These are phyloP conservation scores for Acropora yongei DNA, from an alignment of 64 coral and sea anemone genomes.

Conservation along the genomic window DNA sequence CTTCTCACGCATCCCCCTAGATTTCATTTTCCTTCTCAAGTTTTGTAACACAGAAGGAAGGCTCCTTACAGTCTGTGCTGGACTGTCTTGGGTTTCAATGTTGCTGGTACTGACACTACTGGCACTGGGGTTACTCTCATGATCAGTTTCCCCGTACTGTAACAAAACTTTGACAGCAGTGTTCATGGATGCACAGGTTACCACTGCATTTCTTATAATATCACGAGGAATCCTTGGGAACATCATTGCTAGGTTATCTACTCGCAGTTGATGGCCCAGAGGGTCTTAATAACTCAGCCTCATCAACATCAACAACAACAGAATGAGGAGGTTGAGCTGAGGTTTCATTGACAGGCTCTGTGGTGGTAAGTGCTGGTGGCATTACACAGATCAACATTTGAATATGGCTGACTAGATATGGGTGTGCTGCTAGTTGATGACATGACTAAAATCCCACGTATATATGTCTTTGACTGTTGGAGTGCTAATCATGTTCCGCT, in stretches of 20 bases:
- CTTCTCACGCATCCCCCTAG: conserved; percentile 56
- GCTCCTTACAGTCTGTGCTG: conserved; percentile 9
- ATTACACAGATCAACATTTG: conserved; percentile 16
- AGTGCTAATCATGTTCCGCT: conserved; percentile 53
- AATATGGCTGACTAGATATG: not conserved
- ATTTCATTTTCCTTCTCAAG: conserved; percentile 50
- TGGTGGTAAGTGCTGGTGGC: not conserved
- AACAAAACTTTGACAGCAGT: conserved; percentile 61
- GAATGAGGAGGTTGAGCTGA: conserved; percentile 11
- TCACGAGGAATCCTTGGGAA: conserved; percentile 56
- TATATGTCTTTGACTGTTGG: conserved; percentile 58
- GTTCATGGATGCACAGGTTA: conserved; percentile 43
- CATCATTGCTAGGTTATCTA: conserved; percentile 51
- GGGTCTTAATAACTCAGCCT: conserved; percentile 41
- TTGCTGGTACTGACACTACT: conserved; percentile 26
- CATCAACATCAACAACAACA: conserved; percentile 31
- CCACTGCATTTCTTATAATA: conserved; percentile 63
- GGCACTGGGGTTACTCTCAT: conserved; percentile 30
- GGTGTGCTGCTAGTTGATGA: conserved; percentile 15
- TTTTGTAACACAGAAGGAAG: conserved; percentile 38
- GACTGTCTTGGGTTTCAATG: conserved; percentile 21
- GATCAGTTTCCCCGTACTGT: not conserved
- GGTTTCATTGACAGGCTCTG: conserved; percentile 13
- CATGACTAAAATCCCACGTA: conserved; percentile 77
- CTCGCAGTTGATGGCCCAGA: conserved; percentile 40